Conservation (phyloP, 2,888 invertebrate genomes). For the Cryptocheilus praepositus region DNA sequence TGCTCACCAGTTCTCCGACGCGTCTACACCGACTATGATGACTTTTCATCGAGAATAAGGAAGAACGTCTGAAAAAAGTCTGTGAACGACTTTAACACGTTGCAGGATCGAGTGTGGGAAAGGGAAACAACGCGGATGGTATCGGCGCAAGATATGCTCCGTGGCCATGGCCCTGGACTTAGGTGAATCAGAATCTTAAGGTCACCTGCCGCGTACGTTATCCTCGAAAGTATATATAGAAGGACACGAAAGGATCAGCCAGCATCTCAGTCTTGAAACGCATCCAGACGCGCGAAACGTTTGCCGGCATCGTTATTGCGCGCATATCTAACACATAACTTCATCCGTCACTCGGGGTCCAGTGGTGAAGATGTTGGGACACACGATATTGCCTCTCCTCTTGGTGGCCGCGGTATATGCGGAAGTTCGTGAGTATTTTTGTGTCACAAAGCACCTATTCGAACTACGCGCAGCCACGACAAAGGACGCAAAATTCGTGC, state of each 20-base stretch:
- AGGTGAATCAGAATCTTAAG: slow-evolving; percentile 53
- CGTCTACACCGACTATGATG: too few species aligned
- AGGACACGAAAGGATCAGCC: slow-evolving; percentile 36
- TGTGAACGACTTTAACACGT: background rate
- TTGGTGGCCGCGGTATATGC: slow-evolving; percentile 36
- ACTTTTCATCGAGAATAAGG: background rate
- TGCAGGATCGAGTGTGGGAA: background rate
- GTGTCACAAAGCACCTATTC: too few species aligned
- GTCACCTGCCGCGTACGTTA: slow-evolving; percentile 32
- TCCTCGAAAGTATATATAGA: slow-evolving; percentile 59
- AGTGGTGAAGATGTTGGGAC: background rate
- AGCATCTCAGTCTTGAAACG: slow-evolving; percentile 46
- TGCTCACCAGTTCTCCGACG: too few species aligned
- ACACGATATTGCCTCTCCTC: slow-evolving; percentile 18
- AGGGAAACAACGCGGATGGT: background rate
- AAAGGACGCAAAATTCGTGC: too few species aligned
- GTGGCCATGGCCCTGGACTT: slow-evolving; percentile 56
- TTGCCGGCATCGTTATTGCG: background rate
- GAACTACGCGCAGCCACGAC: too few species aligned
- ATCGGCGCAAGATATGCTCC: background rate
- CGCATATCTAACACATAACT: too few species aligned
- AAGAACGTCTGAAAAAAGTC: background rate
- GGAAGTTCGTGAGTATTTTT: slow-evolving; percentile 60
- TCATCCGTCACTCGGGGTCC: too few species aligned
- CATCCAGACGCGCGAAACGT: slow-evolving; percentile 23